phyloP scores from a whole-genome alignment of 2,888 invertebrate species.

The Eulithis prunata region DNA sequence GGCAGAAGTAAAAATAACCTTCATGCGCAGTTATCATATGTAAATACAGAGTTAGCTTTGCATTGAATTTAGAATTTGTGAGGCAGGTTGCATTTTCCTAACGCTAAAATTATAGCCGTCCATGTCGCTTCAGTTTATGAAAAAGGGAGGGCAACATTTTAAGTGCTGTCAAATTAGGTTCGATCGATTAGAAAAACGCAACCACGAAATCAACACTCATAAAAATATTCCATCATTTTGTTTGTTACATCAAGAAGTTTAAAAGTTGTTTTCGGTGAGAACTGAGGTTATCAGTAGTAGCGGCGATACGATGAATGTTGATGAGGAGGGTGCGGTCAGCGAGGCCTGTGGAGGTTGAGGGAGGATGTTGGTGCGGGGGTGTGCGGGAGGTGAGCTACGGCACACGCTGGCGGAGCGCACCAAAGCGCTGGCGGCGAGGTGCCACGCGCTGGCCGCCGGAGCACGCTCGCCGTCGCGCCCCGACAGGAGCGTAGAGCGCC shows the following conservation, averaged over 20 bases:
- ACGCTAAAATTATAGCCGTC: too few species aligned
- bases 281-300: background rate
- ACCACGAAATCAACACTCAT: background rate
- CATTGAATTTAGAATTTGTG: background rate
- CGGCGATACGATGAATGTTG: constrained; percentile 50
- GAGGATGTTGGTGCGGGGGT: constrained; percentile 76
- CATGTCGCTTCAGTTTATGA: too few species aligned
- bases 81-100: background rate
- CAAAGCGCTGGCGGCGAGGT: constrained; percentile 79
- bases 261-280: background rate
- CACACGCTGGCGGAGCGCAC: constrained; percentile 80
- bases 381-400: constrained; percentile 76
- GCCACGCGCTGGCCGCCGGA: constrained; percentile 64
- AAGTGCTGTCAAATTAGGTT: too few species aligned
- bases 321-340: constrained; percentile 48
- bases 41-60: background rate
- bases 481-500: constrained; percentile 66
- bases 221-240: background rate
- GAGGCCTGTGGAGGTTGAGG: constrained; percentile 63
- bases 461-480: constrained; percentile 69
- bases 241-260: background rate
- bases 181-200: too few species aligned
- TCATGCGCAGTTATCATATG: constrained; percentile 10
- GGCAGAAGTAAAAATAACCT: background rate
- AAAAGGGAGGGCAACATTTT: too few species aligned